Percentiles rank a stretch among this genome's conserved stretches.
phyloP scores from a whole-genome alignment of 2,888 invertebrate species.

The Bursaphelenchus okinawaensis region DNA sequence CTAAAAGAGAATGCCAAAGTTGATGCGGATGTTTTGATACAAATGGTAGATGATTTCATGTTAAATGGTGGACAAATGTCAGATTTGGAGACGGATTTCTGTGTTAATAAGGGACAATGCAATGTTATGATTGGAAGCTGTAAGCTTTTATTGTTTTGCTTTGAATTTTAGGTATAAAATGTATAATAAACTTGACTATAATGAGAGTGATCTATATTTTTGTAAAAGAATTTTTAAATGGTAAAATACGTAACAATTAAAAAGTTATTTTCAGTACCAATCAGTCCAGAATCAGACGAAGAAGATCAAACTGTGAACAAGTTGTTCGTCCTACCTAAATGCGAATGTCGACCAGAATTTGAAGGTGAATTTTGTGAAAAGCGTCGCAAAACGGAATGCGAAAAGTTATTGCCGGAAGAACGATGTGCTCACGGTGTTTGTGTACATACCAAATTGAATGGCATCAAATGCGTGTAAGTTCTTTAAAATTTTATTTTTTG shows the following conservation, averaged over 20 bases:
- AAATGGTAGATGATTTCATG: no score
- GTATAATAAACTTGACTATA: no score
- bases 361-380: constrained; percentile 18
- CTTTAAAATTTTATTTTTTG: not conserved
- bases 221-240: no score
- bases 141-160: no score
- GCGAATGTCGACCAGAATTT: constrained; percentile 12
- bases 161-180: no score
- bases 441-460: constrained; percentile 3
- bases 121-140: not conserved
- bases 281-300: not conserved
- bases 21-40: no score
- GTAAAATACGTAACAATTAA: no score
- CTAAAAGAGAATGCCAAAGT: no score
- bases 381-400: not conserved
- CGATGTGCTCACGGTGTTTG: constrained; percentile 20
- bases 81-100: not conserved
- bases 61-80: not conserved
- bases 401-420: constrained; percentile 4
- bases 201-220: no score
- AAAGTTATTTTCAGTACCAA: not conserved
- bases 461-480: constrained; percentile 17
- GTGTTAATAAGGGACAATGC: not conserved
- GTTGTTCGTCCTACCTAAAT: constrained; percentile 14
- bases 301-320: not conserved